Conservation (phyloP, 2,797 vertebrate genomes). For the Okamejei kenojei region DNA sequence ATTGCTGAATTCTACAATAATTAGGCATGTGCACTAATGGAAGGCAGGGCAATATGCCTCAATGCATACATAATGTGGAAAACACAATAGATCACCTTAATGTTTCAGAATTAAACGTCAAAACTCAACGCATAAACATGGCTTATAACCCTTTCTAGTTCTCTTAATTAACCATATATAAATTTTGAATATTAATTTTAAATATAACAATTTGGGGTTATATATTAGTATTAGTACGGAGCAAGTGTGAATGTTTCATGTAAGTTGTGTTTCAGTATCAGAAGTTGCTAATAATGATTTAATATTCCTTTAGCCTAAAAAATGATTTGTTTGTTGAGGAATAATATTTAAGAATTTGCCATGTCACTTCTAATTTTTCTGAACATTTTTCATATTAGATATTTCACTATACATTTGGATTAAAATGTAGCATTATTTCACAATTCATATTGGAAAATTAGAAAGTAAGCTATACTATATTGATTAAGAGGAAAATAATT, state of each 20-base stretch:
- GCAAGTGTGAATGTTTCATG: background rate
- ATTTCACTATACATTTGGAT: background rate
- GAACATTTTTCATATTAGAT: slow-evolving; percentile 24
- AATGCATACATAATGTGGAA: too few species aligned
- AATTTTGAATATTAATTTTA: background rate
- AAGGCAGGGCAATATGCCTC: too few species aligned
- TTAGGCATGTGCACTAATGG: background rate
- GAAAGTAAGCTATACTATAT: background rate
- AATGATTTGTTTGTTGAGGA: slow-evolving; percentile 27
- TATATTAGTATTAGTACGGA: background rate
- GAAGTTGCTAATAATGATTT: slow-evolving; percentile 14
- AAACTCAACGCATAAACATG: background rate
- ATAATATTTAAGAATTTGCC: slow-evolving; percentile 27
- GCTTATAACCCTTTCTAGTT: background rate
- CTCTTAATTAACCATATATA: background rate
- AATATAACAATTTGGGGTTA: background rate
- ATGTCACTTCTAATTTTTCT: slow-evolving; percentile 19
- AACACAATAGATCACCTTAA: too few species aligned
- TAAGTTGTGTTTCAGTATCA: background rate
- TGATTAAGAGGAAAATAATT: background rate
- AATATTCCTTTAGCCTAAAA: slow-evolving; percentile 16
- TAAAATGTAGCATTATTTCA: background rate
- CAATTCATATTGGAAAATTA: slow-evolving; percentile 25
- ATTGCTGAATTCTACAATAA: background rate
- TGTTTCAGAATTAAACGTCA: too few species aligned